Evolutionary conservation across 2,888 invertebrate species (phyloP).

Genomic region (Eretmocerus hayati): DNA sequence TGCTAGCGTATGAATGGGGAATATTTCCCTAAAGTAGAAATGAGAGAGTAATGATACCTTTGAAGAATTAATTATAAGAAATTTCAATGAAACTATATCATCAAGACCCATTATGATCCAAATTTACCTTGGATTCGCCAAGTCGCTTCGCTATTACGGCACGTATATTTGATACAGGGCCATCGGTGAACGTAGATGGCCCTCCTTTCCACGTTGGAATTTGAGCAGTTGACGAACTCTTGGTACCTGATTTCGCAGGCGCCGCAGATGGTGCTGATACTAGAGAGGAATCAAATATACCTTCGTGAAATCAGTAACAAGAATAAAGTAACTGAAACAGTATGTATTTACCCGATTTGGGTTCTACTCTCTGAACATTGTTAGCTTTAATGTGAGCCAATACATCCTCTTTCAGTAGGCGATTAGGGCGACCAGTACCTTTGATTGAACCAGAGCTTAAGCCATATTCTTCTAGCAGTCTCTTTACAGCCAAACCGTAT

Average conservation of each 20-base stretch:
- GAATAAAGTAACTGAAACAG: background rate
- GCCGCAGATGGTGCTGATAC: slow-evolving; percentile 12
- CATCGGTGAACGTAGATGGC: slow-evolving; percentile 48
- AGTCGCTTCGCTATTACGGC: slow-evolving; percentile 59
- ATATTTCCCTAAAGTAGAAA: slow-evolving; percentile 50
- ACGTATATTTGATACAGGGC: slow-evolving; percentile 55
- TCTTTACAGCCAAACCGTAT: slow-evolving; percentile 57
- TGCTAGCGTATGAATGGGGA: slow-evolving; percentile 60
- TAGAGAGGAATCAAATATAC: background rate
- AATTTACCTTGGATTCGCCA: slow-evolving; percentile 54
- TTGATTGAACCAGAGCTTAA: slow-evolving; percentile 47
- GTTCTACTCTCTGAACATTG: slow-evolving; percentile 44
- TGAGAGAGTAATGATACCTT: no score
- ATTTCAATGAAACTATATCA: background rate
- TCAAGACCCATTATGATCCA: no score
- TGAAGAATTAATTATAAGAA: background rate
- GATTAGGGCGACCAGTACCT: slow-evolving; percentile 55
- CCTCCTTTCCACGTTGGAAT: slow-evolving; percentile 17
- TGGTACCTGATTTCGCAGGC: slow-evolving; percentile 1
- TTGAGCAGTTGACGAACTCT: background rate
- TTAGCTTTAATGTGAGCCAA: slow-evolving; percentile 46
- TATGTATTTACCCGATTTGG: slow-evolving; percentile 12
- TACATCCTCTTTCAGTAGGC: slow-evolving; percentile 57
- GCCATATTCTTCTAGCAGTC: slow-evolving; percentile 55
- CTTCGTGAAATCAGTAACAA: background rate